A percentile compares a stretch with the other conserved stretches of the same genome.
phyloP scores from a whole-genome alignment of 64 coral and sea anemone genomes.

The Acropora tenuis region DNA sequence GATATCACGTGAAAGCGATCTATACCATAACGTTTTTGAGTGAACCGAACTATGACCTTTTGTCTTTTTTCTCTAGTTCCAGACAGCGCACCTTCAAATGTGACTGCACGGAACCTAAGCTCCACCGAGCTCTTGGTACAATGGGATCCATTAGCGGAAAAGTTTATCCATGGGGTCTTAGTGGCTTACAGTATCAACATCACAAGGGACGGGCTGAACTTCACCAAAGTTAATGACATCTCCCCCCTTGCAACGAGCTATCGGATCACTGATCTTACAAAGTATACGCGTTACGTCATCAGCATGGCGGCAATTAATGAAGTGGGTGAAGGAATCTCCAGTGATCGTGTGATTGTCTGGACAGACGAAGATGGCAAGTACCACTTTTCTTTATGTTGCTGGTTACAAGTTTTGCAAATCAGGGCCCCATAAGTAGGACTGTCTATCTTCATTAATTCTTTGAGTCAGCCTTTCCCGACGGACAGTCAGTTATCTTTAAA shows the following conservation, averaged over 20 bases:
- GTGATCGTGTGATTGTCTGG: neutral
- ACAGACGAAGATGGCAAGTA: conserved; percentile 72
- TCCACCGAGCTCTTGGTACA: conserved; percentile 24
- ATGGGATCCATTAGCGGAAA: conserved; percentile 22
- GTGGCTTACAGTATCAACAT: conserved; percentile 36
- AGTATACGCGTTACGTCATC: conserved; percentile 44
- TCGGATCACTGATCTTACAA: conserved; percentile 29
- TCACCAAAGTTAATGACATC: conserved; percentile 20
- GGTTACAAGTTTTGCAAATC: neutral
- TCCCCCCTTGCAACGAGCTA: conserved; percentile 4
- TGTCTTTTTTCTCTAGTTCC: conserved; percentile 40
- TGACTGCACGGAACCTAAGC: conserved; percentile 31
- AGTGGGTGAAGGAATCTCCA: conserved; percentile 29
- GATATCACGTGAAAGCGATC: neutral
- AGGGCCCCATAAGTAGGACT: too few relatives aligned
- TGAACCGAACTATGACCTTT: neutral
- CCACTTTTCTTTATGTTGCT: neutral
- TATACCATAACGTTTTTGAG: neutral
- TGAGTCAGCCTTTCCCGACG: too few relatives aligned
- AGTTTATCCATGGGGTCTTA: neutral
- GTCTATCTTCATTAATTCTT: too few relatives aligned
- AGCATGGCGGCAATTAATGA: conserved; percentile 53
- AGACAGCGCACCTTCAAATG: conserved; percentile 38
- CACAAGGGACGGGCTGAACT: neutral
- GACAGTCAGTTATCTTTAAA: too few relatives aligned